Conservation (phyloP, 2,888 invertebrate species). For the Miltochrista miniata region DNA sequence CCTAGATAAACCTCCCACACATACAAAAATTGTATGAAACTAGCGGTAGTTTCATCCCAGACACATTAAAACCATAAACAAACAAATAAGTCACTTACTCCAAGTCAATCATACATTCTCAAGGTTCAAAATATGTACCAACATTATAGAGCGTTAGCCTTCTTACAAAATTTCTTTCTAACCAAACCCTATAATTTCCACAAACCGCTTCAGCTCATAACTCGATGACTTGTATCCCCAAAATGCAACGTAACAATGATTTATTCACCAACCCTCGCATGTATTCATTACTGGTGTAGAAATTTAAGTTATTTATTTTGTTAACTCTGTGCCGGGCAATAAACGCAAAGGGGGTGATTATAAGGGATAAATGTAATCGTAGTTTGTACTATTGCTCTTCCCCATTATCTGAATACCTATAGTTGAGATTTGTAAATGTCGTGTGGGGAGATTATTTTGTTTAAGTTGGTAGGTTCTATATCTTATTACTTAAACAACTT, state of each 20-base stretch:
- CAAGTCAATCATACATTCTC: no score
- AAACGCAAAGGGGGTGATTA: conserved; percentile 65
- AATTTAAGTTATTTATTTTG: conserved; percentile 84
- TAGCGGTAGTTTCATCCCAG: no score
- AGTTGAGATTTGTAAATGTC: background rate
- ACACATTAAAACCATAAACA: no score
- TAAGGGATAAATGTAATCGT: conserved; percentile 53
- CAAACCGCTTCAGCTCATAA: conserved; percentile 15
- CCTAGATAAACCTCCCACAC: no score
- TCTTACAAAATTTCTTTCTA: background rate
- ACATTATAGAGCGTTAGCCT: no score
- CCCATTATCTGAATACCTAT: conserved; percentile 14
- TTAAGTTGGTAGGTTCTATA: background rate
- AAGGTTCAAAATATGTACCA: no score
- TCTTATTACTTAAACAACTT: no score
- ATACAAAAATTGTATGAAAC: no score
- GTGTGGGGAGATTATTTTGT: background rate
- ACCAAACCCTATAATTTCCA: no score
- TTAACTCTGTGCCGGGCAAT: conserved; percentile 78
- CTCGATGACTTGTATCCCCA: conserved; percentile 45
- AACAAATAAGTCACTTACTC: no score
- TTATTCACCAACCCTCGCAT: conserved; percentile 75
- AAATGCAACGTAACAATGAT: conserved; percentile 81
- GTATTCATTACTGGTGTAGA: conserved; percentile 83
- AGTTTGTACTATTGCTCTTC: conserved; percentile 60